A percentile compares a stretch with the other conserved stretches of the same genome.
Conservation (phyloP, 2,113 vertebrate species). For the Archilochus colubris region DNA sequence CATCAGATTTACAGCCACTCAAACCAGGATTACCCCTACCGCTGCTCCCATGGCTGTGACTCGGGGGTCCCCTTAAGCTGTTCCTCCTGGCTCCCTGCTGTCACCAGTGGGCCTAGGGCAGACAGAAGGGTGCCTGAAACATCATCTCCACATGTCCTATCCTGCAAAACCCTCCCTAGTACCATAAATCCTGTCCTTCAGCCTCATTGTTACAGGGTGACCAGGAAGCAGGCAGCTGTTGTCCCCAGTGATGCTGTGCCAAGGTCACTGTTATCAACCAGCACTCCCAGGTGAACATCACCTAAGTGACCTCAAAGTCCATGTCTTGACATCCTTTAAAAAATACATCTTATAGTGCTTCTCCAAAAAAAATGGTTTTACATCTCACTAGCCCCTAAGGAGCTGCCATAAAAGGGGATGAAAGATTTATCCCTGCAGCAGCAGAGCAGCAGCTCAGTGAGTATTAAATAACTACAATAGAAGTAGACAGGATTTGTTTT, state of each 20-base stretch:
- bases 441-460: not conserved
- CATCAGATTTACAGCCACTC: not conserved
- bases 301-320: not conserved
- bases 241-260: not conserved
- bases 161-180: not conserved
- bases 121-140: not conserved
- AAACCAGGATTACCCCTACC: not conserved
- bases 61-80: accelerated
- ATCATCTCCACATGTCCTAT: not conserved
- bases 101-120: not conserved
- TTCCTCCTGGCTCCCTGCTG: not conserved
- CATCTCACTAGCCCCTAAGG: not conserved
- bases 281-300: not conserved
- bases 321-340: not conserved
- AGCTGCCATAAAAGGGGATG: constrained; percentile 22
- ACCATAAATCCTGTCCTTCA: not conserved
- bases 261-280: not conserved
- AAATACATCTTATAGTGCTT: not conserved
- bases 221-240: not conserved
- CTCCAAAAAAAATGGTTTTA: not conserved
- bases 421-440: constrained; percentile 41
- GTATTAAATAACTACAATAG: constrained; percentile 55
- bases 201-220: not conserved
- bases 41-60: not conserved
- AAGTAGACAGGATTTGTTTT: constrained; percentile 32